Conservation (phyloP, 1,140 invertebrate species). For the Drosophila sp. region DNA sequence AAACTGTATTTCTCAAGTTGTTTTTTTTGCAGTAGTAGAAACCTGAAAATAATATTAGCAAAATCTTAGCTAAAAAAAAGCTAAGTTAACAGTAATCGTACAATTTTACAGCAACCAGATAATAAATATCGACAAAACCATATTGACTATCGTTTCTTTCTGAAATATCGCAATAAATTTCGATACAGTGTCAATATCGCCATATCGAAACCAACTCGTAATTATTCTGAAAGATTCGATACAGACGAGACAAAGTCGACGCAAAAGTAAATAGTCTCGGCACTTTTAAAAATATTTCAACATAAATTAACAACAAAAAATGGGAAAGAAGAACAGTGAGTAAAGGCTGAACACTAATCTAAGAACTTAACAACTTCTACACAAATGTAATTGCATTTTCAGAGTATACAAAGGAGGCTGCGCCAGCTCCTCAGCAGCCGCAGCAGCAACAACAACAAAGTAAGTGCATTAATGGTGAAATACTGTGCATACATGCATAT, state of each 20-base stretch:
- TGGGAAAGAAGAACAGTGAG: slow-evolving; percentile 59
- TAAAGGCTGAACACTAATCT: background rate
- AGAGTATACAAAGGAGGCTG: slow-evolving; percentile 37
- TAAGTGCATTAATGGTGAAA: slow-evolving; percentile 23
- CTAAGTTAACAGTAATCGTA: too few relatives aligned
- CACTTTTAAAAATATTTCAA: background rate
- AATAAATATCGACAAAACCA: too few relatives aligned
- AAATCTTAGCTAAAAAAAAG: too few relatives aligned
- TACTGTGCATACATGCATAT: background rate
- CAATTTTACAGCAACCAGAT: too few relatives aligned
- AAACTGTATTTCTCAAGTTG: too few relatives aligned
- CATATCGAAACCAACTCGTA: background rate
- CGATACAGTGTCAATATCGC: background rate
- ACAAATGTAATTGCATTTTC: background rate
- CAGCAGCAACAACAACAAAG: slow-evolving; percentile 27
- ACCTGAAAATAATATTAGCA: too few relatives aligned
- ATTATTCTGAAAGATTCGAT: too few relatives aligned
- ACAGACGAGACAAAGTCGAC: background rate
- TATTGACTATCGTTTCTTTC: too few relatives aligned
- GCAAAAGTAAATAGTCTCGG: background rate
- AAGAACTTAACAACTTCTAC: background rate
- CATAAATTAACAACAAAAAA: slow-evolving; percentile 1
- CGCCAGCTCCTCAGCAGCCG: slow-evolving; percentile 3
- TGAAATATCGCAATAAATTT: too few relatives aligned
- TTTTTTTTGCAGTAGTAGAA: too few relatives aligned